Evolutionary conservation across 2,888 invertebrate species (phyloP).

Genomic region (Sylvicola fuscatus): DNA sequence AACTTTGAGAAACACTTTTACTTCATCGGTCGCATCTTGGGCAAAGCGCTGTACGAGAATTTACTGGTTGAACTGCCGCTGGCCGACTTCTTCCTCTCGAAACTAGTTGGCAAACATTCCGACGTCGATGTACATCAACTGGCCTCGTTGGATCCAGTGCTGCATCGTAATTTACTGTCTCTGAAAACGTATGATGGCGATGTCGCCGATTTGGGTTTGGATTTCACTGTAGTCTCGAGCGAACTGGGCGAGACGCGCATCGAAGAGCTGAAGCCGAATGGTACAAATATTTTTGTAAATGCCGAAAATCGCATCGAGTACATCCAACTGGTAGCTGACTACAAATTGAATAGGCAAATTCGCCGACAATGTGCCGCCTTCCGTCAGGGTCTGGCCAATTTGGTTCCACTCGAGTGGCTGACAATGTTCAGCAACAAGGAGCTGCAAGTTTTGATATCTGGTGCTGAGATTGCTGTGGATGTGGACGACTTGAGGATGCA

Average conservation of each 20-base stretch:
- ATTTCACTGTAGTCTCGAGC: slow-evolving; percentile 81
- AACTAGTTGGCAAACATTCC: slow-evolving; percentile 52
- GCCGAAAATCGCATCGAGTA: slow-evolving; percentile 89
- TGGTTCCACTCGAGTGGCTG: slow-evolving; percentile 82
- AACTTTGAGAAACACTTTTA: slow-evolving; percentile 81
- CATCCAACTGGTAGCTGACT: slow-evolving; percentile 89
- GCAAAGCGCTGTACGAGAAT: slow-evolving; percentile 92
- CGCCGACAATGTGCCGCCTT: slow-evolving; percentile 73
- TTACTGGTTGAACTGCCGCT: slow-evolving; percentile 84
- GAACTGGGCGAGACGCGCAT: slow-evolving; percentile 78
- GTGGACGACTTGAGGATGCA: slow-evolving; percentile 67
- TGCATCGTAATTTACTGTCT: slow-evolving; percentile 78
- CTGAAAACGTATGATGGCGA: slow-evolving; percentile 70
- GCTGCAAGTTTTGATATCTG: slow-evolving; percentile 90
- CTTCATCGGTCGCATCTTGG: slow-evolving; percentile 84
- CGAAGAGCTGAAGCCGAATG: slow-evolving; percentile 79
- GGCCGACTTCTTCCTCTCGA: slow-evolving; percentile 88
- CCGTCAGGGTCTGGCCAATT: slow-evolving; percentile 73
- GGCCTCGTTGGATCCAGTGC: slow-evolving; percentile 66
- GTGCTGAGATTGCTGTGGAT: slow-evolving; percentile 86
- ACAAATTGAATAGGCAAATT: slow-evolving; percentile 82
- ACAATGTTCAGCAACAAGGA: slow-evolving; percentile 88
- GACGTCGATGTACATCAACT: slow-evolving; percentile 77
- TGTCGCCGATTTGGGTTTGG: slow-evolving; percentile 71
- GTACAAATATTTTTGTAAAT: slow-evolving; percentile 76